phyloP scores from a whole-genome alignment of 2,797 vertebrate species.

The Propithecus deckenii region DNA sequence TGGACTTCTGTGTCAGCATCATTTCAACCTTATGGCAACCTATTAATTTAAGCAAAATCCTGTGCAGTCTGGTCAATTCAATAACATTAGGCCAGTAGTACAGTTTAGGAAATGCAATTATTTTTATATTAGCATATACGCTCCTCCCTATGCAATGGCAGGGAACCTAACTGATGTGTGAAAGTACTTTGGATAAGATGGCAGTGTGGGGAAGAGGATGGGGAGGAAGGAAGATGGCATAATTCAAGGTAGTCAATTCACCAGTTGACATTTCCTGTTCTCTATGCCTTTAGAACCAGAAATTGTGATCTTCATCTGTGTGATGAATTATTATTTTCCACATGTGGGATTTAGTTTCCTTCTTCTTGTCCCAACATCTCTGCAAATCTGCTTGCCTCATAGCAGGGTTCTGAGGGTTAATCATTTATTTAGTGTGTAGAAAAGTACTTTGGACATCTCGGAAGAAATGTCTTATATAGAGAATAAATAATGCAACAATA shows the following conservation, averaged over 20 bases:
- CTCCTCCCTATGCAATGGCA: neutral
- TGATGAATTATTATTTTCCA: slow-evolving; percentile 47
- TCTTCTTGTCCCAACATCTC: slow-evolving; percentile 48
- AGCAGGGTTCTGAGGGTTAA: slow-evolving; percentile 65
- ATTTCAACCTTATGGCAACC: neutral
- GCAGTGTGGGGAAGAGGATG: too few relatives aligned
- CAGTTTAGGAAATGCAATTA: neutral
- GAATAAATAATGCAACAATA: slow-evolving; percentile 68
- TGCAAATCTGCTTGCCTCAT: slow-evolving; percentile 64
- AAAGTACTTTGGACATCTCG: slow-evolving; percentile 60
- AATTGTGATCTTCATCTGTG: neutral
- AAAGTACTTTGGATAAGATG: neutral
- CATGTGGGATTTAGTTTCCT: slow-evolving; percentile 48
- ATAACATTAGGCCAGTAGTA: neutral
- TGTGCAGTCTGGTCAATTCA: neutral
- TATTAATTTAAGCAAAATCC: neutral
- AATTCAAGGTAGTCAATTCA: neutral
- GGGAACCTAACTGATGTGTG: neutral
- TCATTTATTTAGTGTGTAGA: slow-evolving; percentile 67
- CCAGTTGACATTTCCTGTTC: neutral
- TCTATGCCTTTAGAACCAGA: neutral
- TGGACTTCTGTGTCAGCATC: neutral
- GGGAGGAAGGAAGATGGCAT: neutral
- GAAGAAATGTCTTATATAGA: slow-evolving; percentile 57
- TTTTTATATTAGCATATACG: slow-evolving; percentile 1